Evolutionary conservation across 2,888 invertebrate species (phyloP).

Genomic region (Melanchra persicariae): DNA sequence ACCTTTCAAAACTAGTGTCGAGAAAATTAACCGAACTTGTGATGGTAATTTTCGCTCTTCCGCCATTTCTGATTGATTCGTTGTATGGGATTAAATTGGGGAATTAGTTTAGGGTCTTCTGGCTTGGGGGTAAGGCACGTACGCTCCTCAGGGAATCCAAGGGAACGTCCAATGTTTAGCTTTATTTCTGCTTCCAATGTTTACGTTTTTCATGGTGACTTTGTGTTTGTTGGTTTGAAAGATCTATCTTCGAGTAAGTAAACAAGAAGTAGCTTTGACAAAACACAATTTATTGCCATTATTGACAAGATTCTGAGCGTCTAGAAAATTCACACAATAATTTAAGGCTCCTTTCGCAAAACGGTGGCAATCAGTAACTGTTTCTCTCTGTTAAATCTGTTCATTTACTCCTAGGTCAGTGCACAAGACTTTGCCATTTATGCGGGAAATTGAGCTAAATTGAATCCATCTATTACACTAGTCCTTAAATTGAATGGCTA

Average conservation of each 20-base stretch:
- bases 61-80: conserved; percentile 65
- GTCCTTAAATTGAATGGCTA: conserved; percentile 40
- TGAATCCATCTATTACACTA: conserved; percentile 35
- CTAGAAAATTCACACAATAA: background rate
- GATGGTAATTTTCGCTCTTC: conserved; percentile 59
- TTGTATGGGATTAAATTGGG: conserved; percentile 67
- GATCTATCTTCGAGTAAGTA: background rate
- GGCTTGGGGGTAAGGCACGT: conserved; percentile 66
- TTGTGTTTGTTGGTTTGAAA: conserved; percentile 13
- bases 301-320: background rate
- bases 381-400: background rate
- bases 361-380: background rate
- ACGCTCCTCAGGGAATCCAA: conserved; percentile 62
- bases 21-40: conserved; percentile 31
- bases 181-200: conserved; percentile 29
- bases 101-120: conserved; percentile 72
- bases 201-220: conserved; percentile 16
- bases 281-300: background rate
- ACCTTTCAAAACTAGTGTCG: conserved; percentile 50
- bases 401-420: conserved; percentile 7
- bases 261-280: background rate
- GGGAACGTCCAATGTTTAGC: conserved; percentile 38
- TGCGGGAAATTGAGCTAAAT: conserved; percentile 22
- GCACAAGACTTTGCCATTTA: background rate
- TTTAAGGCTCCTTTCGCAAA: background rate